These are phyloP conservation scores for Linhomoeus sp. DNA, from an alignment of 2,888 invertebrate species.

Conservation along the genomic window DNA sequence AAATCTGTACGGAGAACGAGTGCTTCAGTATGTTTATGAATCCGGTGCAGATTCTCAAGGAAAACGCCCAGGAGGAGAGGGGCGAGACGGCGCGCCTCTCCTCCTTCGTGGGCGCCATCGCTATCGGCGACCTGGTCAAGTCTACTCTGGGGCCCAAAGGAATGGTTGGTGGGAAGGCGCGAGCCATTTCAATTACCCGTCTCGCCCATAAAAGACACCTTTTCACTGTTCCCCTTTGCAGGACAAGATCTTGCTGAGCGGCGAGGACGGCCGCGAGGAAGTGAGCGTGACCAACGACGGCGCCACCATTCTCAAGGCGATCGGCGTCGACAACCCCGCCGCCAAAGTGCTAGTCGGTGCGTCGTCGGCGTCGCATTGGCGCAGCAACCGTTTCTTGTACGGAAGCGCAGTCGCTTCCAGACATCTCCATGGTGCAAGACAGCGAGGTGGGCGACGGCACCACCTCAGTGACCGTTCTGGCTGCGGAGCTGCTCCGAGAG, in stretches of 20 bases:
- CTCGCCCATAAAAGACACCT: no score
- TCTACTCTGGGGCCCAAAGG: conserved; percentile 97
- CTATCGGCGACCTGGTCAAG: conserved; percentile 92
- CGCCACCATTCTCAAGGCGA: conserved; percentile 82
- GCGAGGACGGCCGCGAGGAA: conserved; percentile 20
- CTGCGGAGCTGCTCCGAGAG: conserved; percentile 77
- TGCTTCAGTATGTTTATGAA: no score
- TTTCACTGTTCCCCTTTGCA: conserved; percentile 10
- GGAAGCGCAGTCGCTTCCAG: no score
- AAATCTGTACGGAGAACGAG: no score
- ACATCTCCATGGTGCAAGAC: conserved; percentile 94
- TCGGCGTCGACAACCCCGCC: conserved; percentile 95
- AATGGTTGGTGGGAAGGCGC: no score
- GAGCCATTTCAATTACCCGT: no score
- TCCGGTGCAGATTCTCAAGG: conserved; percentile 76
- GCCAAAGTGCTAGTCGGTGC: conserved; percentile 78
- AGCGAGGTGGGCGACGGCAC: conserved; percentile 99
- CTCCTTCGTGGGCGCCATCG: conserved; percentile 92
- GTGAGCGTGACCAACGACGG: conserved; percentile 98
- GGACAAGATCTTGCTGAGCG: conserved; percentile 38
- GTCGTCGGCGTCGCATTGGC: no score
- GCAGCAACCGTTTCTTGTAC: no score
- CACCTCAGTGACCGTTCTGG: conserved; percentile 91
- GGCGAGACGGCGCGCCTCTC: conserved; percentile 90
- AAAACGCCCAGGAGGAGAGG: conserved; percentile 92